These are phyloP conservation scores for Mycetomoellerius zeteki DNA, from an alignment of 1,140 invertebrate species.

Conservation along the genomic window DNA sequence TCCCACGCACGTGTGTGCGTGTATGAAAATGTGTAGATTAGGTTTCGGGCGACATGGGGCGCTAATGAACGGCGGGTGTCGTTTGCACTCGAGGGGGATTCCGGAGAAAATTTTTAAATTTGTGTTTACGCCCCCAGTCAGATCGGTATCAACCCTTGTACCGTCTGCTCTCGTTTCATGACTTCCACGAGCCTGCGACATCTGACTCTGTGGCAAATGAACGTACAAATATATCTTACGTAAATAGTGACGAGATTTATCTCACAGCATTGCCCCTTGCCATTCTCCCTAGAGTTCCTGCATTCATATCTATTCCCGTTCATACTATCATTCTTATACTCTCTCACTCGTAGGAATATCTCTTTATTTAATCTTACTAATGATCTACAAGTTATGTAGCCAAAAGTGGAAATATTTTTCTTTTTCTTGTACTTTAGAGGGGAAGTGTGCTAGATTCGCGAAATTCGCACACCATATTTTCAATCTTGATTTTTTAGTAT, in stretches of 20 bases:
- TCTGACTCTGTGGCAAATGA: slow-evolving; percentile 58
- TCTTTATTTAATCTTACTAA: slow-evolving; percentile 29
- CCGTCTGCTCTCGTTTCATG: background rate
- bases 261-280: background rate
- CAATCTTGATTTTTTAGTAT: too few species aligned
- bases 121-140: slow-evolving; percentile 67
- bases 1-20: slow-evolving; percentile 46
- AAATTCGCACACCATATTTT: too few species aligned
- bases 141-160: slow-evolving; percentile 30
- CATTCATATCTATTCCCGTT: background rate
- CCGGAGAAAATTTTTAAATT: slow-evolving; percentile 76
- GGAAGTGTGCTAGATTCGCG: too few species aligned
- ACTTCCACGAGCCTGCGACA: slow-evolving; percentile 36
- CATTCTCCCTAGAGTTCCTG: background rate
- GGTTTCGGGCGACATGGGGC: slow-evolving; percentile 77
- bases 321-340: background rate
- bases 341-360: background rate
- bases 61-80: slow-evolving; percentile 82
- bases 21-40: slow-evolving; percentile 73
- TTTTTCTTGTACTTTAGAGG: too few species aligned
- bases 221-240: slow-evolving; percentile 68
- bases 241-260: slow-evolving; percentile 71
- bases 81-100: slow-evolving; percentile 76
- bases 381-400: background rate
- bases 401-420: too few species aligned